A percentile compares a stretch with the other conserved stretches of the same genome.
These are phyloP conservation scores for Euborellia annulipes DNA, from an alignment of 1,140 invertebrate species.

Conservation along the genomic window DNA sequence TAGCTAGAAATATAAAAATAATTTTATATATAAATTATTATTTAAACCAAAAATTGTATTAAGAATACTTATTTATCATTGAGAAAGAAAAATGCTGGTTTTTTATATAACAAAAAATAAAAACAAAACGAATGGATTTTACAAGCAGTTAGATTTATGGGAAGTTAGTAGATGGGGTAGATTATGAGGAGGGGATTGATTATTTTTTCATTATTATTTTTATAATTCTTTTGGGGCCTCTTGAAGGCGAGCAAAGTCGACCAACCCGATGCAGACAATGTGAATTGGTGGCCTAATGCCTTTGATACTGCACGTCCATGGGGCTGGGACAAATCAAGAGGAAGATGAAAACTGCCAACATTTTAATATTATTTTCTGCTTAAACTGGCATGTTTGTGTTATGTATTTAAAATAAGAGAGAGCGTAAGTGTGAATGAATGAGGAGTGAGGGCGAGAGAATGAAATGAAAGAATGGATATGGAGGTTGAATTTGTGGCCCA, in stretches of 20 bases:
- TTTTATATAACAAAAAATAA: no score
- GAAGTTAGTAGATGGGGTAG: no score
- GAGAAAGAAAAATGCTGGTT: constrained; percentile 10
- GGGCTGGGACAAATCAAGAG: constrained; percentile 5
- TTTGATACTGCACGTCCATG: no score
- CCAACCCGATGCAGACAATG: constrained; percentile 33
- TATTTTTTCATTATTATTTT: no score
- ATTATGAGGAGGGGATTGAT: no score
- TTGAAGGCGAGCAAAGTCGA: no score
- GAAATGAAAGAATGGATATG: no score
- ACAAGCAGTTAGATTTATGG: no score
- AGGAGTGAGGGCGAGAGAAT: no score
- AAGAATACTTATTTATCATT: constrained; percentile 3
- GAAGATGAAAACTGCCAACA: not conserved
- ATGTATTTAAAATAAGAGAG: constrained; percentile 1
- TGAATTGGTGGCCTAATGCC: constrained; percentile 34
- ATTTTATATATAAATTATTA: not conserved
- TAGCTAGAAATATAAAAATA: not conserved
- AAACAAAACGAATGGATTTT: not conserved
- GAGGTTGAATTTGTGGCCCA: no score
- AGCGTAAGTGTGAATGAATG: constrained; percentile 6
- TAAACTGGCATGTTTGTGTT: constrained; percentile 5
- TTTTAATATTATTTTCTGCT: constrained; percentile 1
- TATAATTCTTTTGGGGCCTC: no score
- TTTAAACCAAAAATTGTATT: constrained; percentile 3